Evolutionary conservation across 2,888 invertebrate genomes (phyloP).

Genomic region (Stenodera caucasica): DNA sequence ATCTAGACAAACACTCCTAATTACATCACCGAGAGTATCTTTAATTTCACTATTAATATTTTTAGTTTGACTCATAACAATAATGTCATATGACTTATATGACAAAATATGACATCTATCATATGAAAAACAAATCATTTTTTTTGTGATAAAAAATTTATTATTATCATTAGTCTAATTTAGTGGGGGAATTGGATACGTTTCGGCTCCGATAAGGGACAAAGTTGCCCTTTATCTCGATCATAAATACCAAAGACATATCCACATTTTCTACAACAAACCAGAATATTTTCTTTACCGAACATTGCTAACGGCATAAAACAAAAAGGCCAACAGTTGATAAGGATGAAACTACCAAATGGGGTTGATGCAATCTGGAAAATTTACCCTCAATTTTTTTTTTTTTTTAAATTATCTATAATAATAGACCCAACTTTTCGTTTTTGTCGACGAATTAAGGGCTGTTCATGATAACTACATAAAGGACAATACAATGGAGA

Average conservation of each 20-base stretch:
- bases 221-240: conserved; percentile 33
- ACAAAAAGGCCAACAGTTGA: conserved; percentile 54
- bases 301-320: conserved; percentile 51
- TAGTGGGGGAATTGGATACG: neutral
- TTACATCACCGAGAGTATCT: neutral
- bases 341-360: conserved; percentile 47
- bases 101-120: neutral
- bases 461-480: conserved; percentile 43
- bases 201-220: conserved; percentile 1
- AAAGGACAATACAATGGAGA: conserved; percentile 41
- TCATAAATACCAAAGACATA: conserved; percentile 55
- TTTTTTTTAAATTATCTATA: neutral
- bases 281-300: conserved; percentile 45
- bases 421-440: conserved; percentile 41
- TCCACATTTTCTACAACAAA: conserved; percentile 57
- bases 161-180: neutral
- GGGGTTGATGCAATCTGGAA: conserved; percentile 46
- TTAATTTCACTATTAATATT: neutral
- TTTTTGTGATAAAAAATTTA: neutral
- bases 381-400: neutral
- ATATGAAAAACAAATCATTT: neutral
- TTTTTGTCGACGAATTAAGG: conserved; percentile 49
- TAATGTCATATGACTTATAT: neutral
- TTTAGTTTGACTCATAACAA: neutral
- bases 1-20: neutral